Evolutionary conservation across 2,797 vertebrate species (phyloP).

Genomic region (Diplodus sargus): DNA sequence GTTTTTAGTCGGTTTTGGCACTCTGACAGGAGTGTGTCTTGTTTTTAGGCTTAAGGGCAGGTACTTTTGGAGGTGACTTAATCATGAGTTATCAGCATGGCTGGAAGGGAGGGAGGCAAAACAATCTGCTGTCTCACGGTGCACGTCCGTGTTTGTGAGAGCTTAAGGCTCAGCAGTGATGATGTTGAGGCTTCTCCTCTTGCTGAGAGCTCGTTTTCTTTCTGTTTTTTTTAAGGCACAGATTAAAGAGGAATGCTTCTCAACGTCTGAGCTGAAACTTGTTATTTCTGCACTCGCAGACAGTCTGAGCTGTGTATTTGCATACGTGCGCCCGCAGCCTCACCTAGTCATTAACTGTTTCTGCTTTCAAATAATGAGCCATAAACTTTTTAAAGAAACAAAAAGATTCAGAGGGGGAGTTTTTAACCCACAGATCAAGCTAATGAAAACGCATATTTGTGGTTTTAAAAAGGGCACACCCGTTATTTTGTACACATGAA

Average conservation of each 20-base stretch:
- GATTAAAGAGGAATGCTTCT: conserved; percentile 66
- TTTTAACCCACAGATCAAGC: not conserved
- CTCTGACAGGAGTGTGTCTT: conserved; percentile 52
- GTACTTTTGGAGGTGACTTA: conserved; percentile 62
- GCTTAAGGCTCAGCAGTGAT: conserved; percentile 11
- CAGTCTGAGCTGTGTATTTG: conserved; percentile 48
- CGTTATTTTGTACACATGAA: not conserved
- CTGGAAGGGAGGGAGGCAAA: conserved; percentile 37
- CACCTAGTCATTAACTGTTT: conserved; percentile 38
- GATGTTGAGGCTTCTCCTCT: conserved; percentile 29
- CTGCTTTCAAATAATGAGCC: conserved; percentile 1
- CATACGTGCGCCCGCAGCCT: conserved; percentile 10
- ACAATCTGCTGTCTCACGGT: conserved; percentile 24
- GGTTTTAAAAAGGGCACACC: not conserved
- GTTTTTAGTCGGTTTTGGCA: conserved; percentile 40
- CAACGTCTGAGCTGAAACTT: conserved; percentile 52
- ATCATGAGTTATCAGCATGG: conserved; percentile 56
- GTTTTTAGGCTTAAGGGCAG: conserved; percentile 50
- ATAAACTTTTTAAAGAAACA: conserved; percentile 1
- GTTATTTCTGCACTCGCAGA: conserved; percentile 54
- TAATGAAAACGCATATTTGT: conserved; percentile 9
- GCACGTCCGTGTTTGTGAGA: conserved; percentile 20
- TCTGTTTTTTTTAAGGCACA: conserved; percentile 25
- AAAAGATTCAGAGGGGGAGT: not conserved
- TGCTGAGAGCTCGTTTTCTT: conserved; percentile 18